Evolutionary conservation across 1,140 invertebrate species (phyloP).

Genomic region (Yoshiicerus persimilis): DNA sequence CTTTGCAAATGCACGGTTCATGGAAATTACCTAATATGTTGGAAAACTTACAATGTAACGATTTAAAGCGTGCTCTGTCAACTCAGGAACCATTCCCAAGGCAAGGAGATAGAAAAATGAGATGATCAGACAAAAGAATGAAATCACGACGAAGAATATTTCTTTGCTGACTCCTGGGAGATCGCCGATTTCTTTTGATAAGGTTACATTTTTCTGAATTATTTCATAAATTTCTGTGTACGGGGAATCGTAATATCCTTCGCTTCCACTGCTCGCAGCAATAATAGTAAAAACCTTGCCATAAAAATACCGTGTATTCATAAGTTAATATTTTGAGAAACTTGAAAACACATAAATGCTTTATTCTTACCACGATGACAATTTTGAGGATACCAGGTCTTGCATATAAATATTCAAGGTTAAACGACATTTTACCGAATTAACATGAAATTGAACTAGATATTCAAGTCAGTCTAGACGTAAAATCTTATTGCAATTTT

Average conservation of each 20-base stretch:
- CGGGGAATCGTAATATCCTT: background rate
- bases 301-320: no score
- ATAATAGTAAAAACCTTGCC: background rate
- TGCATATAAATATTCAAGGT: conserved; percentile 27
- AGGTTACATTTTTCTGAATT: background rate
- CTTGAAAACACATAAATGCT: background rate
- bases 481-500: no score
- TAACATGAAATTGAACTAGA: background rate
- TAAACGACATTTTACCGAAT: background rate
- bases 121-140: background rate
- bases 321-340: background rate
- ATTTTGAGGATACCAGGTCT: conserved; percentile 31
- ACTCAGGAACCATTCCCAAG: background rate
- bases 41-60: conserved; percentile 2
- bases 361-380: conserved; percentile 18
- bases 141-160: background rate
- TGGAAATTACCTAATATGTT: background rate
- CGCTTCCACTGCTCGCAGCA: background rate
- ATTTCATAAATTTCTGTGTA: background rate
- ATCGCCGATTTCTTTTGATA: background rate
- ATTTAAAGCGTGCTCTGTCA: background rate
- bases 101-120: conserved; percentile 21
- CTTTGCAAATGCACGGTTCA: no score
- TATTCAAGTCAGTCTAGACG: no score
- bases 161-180: background rate